Base-by-base conservation (phyloP, 2,797 vertebrate species). In the Dromococcyx pavoninus region DNA sequence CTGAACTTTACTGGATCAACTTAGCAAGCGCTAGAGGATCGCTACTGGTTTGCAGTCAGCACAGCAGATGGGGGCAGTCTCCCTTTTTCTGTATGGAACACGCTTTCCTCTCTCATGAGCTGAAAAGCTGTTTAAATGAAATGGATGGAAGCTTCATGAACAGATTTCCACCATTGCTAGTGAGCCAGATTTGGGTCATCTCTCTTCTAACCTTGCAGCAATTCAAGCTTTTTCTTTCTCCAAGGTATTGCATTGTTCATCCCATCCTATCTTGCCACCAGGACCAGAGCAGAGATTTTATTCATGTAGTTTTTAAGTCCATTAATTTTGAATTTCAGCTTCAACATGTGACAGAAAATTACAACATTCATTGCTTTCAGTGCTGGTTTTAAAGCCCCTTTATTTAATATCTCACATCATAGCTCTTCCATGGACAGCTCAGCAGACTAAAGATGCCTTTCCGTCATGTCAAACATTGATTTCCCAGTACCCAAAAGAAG, bases 91-190 rank as follows among this genome's bases (percentile, higher is more conserved):
- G 15, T 12, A 10, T 2, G 23, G 54, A 50, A 50, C 1, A 1
- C 51, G 54, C 28, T 79, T 72, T 85, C 21, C 27, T 56, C 53
- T 71, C 41, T 65, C 50, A 54, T 1, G 9, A 51, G 30, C 35
- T 28, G 32, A 62, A 17, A 46, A 28, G 1, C 18, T 3, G 0
- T 56, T 54, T 39, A 32, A 54, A 24, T 2, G 1, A 54, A 64
- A 37, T 2, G 9, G 13, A 46, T 39, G 22, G 28, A 58, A 60
- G 35, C 57, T 66, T 53, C 57, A 6, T 6, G 18, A 35, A 46
- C 28, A 28, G 32, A 9, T 70, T 11, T 43, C 44, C 18, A 3
- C 28, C 2, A 4, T 3, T 10, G 50, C 32, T 44, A 32, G 50
- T 3, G 41, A 60, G 30, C 28, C 73, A 60, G 18, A 17, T 28